Percentiles rank a stretch among this genome's conserved stretches.
Evolutionary conservation across 2,888 invertebrate species (phyloP).

Genomic region (Agonopterix alstromeriana): DNA sequence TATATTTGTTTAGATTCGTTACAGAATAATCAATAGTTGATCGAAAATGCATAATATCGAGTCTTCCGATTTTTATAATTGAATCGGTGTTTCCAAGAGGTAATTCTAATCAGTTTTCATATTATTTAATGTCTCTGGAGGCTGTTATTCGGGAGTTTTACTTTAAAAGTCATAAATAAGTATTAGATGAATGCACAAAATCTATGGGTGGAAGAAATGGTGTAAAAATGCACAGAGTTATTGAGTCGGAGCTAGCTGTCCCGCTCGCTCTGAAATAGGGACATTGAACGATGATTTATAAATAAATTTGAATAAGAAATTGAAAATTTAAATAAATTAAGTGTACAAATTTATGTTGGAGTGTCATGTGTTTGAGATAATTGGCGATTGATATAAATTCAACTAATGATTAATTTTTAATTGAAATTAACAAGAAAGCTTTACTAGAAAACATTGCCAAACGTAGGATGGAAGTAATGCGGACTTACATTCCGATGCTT

Average conservation of each 20-base stretch:
- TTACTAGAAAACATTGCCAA: constrained; percentile 50
- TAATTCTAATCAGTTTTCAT: no score
- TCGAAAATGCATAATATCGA: not conserved
- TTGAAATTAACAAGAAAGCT: constrained; percentile 15
- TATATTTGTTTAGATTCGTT: not conserved
- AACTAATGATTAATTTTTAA: not conserved
- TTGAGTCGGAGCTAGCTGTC: no score
- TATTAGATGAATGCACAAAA: not conserved
- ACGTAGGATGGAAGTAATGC: constrained; percentile 35
- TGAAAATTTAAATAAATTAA: constrained; percentile 8
- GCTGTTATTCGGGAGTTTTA: no score
- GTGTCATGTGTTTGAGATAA: constrained; percentile 19
- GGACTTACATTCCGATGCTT: constrained; percentile 59
- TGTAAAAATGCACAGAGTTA: no score
- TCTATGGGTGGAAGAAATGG: constrained; percentile 11
- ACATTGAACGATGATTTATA: not conserved
- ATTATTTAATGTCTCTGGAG: no score
- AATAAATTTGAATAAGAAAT: not conserved
- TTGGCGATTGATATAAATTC: constrained; percentile 3
- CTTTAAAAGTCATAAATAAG: not conserved
- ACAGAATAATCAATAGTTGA: not conserved
- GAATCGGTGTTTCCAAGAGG: not conserved
- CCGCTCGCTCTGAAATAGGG: not conserved
- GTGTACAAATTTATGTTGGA: constrained; percentile 14
- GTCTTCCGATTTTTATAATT: not conserved